Evolutionary conservation across 1,140 invertebrate species (phyloP).

Genomic region (Aporrectodea caliginosa): DNA sequence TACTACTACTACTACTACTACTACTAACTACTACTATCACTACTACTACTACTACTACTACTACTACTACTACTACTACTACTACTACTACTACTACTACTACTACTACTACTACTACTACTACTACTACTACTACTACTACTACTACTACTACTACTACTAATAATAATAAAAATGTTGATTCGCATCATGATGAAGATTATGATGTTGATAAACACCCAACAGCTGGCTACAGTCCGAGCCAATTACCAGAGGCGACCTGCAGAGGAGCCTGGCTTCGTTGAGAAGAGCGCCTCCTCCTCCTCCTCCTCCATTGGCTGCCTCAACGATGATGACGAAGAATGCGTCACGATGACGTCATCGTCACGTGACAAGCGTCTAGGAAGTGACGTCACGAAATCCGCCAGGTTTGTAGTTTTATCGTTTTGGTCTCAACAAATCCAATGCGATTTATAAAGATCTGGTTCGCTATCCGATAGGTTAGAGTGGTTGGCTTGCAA

Average conservation of each 20-base stretch:
- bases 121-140: conserved; percentile 2
- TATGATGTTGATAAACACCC: neutral
- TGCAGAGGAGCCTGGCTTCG: too few species aligned
- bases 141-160: neutral
- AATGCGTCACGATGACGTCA: neutral
- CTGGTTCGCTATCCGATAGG: too few species aligned
- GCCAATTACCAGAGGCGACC: too few species aligned
- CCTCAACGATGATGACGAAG: neutral
- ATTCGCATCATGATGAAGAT: neutral
- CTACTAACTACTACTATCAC: neutral
- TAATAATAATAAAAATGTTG: neutral
- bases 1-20: conserved; percentile 3
- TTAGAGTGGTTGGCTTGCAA: too few species aligned
- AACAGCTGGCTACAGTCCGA: too few species aligned
- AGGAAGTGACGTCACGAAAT: neutral
- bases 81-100: conserved; percentile 2
- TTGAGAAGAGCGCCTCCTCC: too few species aligned
- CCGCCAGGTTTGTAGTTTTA: neutral
- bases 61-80: neutral
- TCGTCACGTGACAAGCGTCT: neutral
- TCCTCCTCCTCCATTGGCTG: neutral
- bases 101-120: conserved; percentile 3
- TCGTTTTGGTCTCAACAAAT: too few species aligned
- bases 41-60: conserved; percentile 3
- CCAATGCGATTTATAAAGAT: too few species aligned